Evolutionary conservation across 2,888 invertebrate species (phyloP), one percentile per base, ranked within the genome.

Genomic region (Agrilus mali): DNA sequence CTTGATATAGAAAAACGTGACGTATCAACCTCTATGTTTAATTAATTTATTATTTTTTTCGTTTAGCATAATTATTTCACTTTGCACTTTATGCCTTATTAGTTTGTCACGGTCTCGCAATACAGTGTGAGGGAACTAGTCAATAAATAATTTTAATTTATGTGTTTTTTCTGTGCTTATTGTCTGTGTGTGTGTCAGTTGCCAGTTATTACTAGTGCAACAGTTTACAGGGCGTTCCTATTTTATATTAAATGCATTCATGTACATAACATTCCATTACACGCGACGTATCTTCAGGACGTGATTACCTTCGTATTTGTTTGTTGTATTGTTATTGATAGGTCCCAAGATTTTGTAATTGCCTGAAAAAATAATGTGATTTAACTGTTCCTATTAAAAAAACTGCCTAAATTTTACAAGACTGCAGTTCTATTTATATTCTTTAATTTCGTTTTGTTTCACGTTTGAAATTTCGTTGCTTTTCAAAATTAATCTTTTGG

Each of bases 101-200:
- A 27, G 27, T 27, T 27, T 27, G 27, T 27, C 64, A 64, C 61
- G 60, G 63, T 60, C 59, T 61, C 60, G 54, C 52, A 57, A 56
- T 64, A 64, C 62, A 55, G 67, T 68, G 67, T 68, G 65, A 65
- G 63, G 65, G 65, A 67, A 67, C 68, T 68, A 68, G 68, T 68
- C 68, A 68, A 56, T 62, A 57, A 58, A 55, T 51, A 53, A 60
- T 60, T 57, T 58, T 59, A 55, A 52, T 57, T 57, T 58, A 48
- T 55, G 57, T 59, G 58, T 57, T 53, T 55, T 51, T 47, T 54
- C 57, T 55, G 49, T 48, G 57, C 58, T 56, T 47, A 47, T 56
- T 55, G 22, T 38, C 8, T 42, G 15, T 16, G 17, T 17, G n/a
- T n/a, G n/a, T n/a, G n/a, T n/a, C n/a, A n/a, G n/a, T 14, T 34